Evolutionary conservation across 2,113 vertebrate species (phyloP).

Genomic region (Dascyllus trimaculatus): DNA sequence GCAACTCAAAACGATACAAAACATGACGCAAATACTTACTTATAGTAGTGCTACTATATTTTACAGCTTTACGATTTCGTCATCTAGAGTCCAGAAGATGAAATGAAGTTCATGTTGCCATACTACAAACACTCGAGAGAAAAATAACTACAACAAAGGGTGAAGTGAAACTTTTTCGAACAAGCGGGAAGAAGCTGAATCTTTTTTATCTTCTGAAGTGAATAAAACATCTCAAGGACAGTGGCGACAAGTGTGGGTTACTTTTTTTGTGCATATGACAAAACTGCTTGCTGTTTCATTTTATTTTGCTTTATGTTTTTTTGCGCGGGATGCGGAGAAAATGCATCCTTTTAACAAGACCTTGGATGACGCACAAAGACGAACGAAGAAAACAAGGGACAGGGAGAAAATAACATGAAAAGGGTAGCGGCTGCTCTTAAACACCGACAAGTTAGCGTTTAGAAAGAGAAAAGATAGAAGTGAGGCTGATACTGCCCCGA

Average conservation of each 20-base stretch:
- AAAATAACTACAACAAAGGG: neutral
- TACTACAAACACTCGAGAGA: neutral
- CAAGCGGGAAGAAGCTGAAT: slow-evolving; percentile 3
- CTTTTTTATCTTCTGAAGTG: slow-evolving; percentile 37
- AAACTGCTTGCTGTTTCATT: slow-evolving; percentile 36
- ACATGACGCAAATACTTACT: no score
- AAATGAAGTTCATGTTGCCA: neutral
- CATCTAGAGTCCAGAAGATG: neutral
- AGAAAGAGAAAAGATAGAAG: neutral
- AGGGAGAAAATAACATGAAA: neutral
- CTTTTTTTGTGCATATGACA: slow-evolving; percentile 6
- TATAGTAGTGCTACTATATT: no score
- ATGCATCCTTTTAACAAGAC: slow-evolving; percentile 35
- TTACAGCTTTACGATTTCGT: neutral
- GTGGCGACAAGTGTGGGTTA: slow-evolving; percentile 21
- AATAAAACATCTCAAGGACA: slow-evolving; percentile 51
- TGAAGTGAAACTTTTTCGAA: slow-evolving; percentile 22
- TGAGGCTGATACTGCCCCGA: slow-evolving; percentile 9
- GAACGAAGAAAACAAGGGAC: slow-evolving; percentile 10
- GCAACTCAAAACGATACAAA: neutral
- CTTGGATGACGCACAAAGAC: slow-evolving; percentile 20
- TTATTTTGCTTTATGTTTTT: slow-evolving; percentile 22
- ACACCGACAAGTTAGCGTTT: neutral
- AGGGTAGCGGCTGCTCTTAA: neutral
- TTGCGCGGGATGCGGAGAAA: slow-evolving; percentile 21